Evolutionary conservation across 2,797 vertebrate species (phyloP).

Genomic region (Netta rufina): DNA sequence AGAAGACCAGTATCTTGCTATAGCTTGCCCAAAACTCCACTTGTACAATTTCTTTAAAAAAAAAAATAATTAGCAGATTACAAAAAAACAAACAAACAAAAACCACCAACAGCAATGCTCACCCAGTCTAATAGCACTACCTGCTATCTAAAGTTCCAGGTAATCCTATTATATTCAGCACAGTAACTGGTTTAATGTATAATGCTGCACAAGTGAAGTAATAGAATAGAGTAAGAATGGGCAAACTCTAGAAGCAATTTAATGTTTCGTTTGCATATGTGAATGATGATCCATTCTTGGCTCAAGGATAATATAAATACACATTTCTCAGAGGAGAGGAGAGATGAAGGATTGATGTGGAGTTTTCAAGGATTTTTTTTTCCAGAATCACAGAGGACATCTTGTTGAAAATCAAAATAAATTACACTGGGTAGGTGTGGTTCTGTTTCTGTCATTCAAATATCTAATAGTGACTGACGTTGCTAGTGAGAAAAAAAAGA

Average conservation of each 20-base stretch:
- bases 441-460: slow-evolving; percentile 20
- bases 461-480: not conserved
- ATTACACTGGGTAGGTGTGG: not conserved
- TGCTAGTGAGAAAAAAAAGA: not conserved
- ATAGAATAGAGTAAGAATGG: not conserved
- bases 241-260: not conserved
- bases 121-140: not conserved
- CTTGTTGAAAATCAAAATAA: slow-evolving; percentile 44
- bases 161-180: not conserved
- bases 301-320: slow-evolving; percentile 42
- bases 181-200: not conserved
- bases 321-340: slow-evolving; percentile 9
- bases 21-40: not conserved
- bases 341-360: slow-evolving; percentile 27
- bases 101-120: not conserved
- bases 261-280: slow-evolving; percentile 23
- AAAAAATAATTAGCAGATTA: not conserved
- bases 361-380: slow-evolving; percentile 19
- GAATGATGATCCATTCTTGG: slow-evolving; percentile 56
- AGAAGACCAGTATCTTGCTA: not conserved
- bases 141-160: not conserved
- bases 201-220: not conserved
- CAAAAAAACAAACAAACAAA: not conserved
- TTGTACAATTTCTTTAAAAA: not conserved
- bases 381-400: not conserved